These are phyloP conservation scores for Clistopyga incitator DNA, from an alignment of 2,888 invertebrate genomes.

Conservation along the genomic window DNA sequence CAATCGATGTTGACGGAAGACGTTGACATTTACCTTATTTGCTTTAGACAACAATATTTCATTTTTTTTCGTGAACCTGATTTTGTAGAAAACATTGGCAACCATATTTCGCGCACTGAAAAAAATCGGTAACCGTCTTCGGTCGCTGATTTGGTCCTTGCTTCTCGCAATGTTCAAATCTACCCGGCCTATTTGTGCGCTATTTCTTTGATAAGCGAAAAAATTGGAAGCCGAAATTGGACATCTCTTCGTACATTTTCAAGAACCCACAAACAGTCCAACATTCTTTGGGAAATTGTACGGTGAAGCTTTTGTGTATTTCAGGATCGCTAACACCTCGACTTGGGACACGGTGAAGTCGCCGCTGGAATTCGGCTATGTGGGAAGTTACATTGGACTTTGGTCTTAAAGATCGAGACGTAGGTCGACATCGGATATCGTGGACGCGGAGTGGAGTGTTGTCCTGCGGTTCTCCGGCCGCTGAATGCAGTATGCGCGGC, in stretches of 20 bases:
- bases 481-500: not conserved
- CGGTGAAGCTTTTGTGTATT: not conserved
- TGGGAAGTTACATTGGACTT: constrained; percentile 34
- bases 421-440: constrained; percentile 55
- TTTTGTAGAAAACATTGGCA: not conserved
- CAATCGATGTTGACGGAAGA: constrained; percentile 71
- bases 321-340: constrained; percentile 1
- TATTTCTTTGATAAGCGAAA: no score
- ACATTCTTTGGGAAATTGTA: no score
- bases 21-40: constrained; percentile 65
- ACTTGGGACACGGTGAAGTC: constrained; percentile 8
- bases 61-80: no score
- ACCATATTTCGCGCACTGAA: no score
- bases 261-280: no score
- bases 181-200: no score
- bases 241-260: no score
- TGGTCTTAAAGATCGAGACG: constrained; percentile 59
- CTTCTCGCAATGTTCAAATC: no score
- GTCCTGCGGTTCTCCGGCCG: constrained; percentile 20
- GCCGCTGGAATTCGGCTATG: constrained; percentile 14
- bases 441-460: constrained; percentile 5
- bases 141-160: no score
- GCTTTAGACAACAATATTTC: not conserved
- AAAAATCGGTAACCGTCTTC: no score
- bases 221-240: no score